Evolutionary conservation across 2,113 vertebrate species (phyloP), one percentile per base, ranked within the genome.

Genomic region (Procapra przewalskii): DNA sequence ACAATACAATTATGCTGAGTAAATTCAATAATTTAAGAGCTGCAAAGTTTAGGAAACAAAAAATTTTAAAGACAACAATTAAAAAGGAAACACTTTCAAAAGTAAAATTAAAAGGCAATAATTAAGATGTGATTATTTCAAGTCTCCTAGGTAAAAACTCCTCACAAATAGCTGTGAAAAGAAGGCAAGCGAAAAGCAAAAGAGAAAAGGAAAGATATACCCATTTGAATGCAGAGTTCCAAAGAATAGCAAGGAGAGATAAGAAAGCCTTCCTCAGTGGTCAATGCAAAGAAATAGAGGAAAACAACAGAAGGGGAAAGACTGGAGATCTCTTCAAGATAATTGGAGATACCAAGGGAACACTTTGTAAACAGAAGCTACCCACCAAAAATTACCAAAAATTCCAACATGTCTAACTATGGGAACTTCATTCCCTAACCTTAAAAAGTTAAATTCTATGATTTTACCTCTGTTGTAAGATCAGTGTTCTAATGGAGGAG

Each of bases 401-500:
- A 83, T 40, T 71, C 89, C 84, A 96, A 88, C 6, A 67, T 25
- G 7, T 88, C 52, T 97, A 94, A 95, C 3, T 19, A 36, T 14
- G 80, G 50, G 25, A 95, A 88, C 94, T 88, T 67, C 85, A 97
- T 79, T 96, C 52, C 92, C 96, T 67, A 93, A n/a, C 31, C 36
- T 87, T 55, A 94, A 87, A 84, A 97, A 96, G 25, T 89, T 94
- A 94, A 93, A 40, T 31, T 84, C 43, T 96, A 33, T 91, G 96
- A 97, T 57, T 97, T 99, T 99, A 99, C 99, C 99, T 99, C 97
- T 98, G 98, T 99, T 99, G 98, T 98, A 98, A 98, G 98, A 99
- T 99, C 99, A 99, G 75, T 99, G 99, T 98, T 99, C 98, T 99
- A 99, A 99, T 98, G 98, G 98, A 99, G 98, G 98, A 98, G 98